Evolutionary conservation across 53 echinoderm and acorn worm species (phyloP), one percentile per base, ranked within the genome.

Genomic region (Pentamera pediparva): DNA sequence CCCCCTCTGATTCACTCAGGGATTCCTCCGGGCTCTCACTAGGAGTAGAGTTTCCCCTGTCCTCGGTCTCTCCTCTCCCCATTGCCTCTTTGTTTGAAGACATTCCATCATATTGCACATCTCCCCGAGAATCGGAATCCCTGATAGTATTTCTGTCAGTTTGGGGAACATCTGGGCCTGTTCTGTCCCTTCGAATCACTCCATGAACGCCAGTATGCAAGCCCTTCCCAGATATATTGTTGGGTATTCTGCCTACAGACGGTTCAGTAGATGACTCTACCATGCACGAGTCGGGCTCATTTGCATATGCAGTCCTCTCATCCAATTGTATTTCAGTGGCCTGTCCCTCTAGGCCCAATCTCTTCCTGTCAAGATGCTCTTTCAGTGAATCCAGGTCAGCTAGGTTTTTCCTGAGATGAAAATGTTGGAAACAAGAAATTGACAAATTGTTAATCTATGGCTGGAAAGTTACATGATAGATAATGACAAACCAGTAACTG

Each of bases 331-430:
- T n/a, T n/a, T n/a, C n/a, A n/a, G n/a, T n/a, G n/a, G n/a, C 36
- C 5, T 20, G 77, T 61, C 34, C 50, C 59, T 70, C 43, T 19
- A 22, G 57, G 36, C 34, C 45, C 61, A 18, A 76, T 72, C 59
- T 56, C 39, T 76, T 95, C 35, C 78, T 76, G 41, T 86, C 80
- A 40, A 96, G 76, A 33, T 81, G 78, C 29, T 91, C 79, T 48
- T 95, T 79, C 26, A 95, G 65, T 17, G 39, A 50, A 51, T 95
- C 95, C 39, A 95, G 77, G 34, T 95, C 90, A 35, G 85, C 75
- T 51, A 95, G 75, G 73, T 95, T 86, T 82, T 79, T 86, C 62
- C 95, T 95, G 76, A 2, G 18, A 45, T 48, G 3, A 38, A 34
- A 58, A 76, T 12, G 3, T 33, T 61, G n/a, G n/a, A n/a, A n/a